Evolutionary conservation across 1,140 invertebrate species (phyloP).

Genomic region (Lamellibrachia luymesi): DNA sequence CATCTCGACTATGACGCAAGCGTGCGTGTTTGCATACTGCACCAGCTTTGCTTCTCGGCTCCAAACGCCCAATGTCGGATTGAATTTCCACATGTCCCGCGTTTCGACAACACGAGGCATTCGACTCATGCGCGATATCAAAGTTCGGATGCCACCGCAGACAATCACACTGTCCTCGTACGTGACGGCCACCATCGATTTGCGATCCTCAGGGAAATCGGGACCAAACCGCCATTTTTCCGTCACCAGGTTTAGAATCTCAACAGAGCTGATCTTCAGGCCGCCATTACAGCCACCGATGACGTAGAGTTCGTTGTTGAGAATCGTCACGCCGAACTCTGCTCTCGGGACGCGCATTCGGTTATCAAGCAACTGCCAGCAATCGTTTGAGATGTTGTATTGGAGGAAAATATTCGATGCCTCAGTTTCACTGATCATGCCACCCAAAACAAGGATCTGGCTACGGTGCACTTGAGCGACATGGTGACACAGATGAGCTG

Average conservation of each 20-base stretch:
- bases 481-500: constrained; percentile 40
- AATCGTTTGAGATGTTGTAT: constrained; percentile 35
- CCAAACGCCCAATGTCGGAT: constrained; percentile 35
- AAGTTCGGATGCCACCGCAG: constrained; percentile 38
- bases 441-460: constrained; percentile 43
- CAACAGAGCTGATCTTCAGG: constrained; percentile 35
- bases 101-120: constrained; percentile 33
- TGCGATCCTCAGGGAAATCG: constrained; percentile 46
- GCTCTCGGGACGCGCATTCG: constrained; percentile 38
- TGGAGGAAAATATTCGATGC: constrained; percentile 38
- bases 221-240: constrained; percentile 40
- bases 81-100: constrained; percentile 42
- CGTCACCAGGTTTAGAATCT: constrained; percentile 38
- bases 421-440: constrained; percentile 35
- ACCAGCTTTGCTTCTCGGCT: constrained; percentile 34
- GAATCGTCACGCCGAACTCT: constrained; percentile 33
- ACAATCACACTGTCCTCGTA: constrained; percentile 37
- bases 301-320: constrained; percentile 39
- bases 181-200: constrained; percentile 29
- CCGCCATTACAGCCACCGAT: constrained; percentile 35
- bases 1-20: constrained; percentile 32
- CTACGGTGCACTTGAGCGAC: constrained; percentile 32
- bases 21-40: constrained; percentile 36
- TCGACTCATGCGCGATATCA: constrained; percentile 28
- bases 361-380: constrained; percentile 37